phyloP scores from a whole-genome alignment of 2,113 vertebrate genomes.

The Ameiurus melas region DNA sequence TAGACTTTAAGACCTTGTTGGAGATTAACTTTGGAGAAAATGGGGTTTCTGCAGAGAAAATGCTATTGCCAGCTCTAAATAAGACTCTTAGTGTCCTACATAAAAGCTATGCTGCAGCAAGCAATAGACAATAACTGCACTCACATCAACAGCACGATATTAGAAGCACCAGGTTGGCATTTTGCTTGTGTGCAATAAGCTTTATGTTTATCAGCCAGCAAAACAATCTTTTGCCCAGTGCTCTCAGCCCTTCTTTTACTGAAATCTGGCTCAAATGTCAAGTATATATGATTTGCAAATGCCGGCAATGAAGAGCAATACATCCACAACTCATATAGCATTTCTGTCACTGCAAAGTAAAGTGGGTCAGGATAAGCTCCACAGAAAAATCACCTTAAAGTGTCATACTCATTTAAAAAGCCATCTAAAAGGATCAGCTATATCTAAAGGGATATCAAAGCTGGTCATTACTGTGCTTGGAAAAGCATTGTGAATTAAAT shows the following conservation, averaged over 20 bases:
- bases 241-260: background rate
- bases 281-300: conserved; percentile 28
- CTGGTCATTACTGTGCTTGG: conserved; percentile 9
- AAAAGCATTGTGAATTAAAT: conserved; percentile 42
- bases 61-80: conserved; percentile 35
- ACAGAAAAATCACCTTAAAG: conserved; percentile 27
- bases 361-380: conserved; percentile 27
- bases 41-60: conserved; percentile 45
- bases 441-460: conserved; percentile 36
- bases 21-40: conserved; percentile 49
- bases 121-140: conserved; percentile 24
- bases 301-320: background rate
- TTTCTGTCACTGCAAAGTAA: background rate
- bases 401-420: conserved; percentile 37
- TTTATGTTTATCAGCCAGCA: conserved; percentile 27
- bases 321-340: background rate
- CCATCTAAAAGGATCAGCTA: background rate
- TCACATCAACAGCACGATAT: background rate
- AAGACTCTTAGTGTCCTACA: conserved; percentile 33
- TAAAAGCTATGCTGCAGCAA: conserved; percentile 9
- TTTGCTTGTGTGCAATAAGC: conserved; percentile 27
- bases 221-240: background rate
- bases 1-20: conserved; percentile 55
- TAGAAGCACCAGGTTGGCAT: conserved; percentile 4
- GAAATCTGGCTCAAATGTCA: conserved; percentile 23